Evolutionary conservation across 2,888 invertebrate species (phyloP).

Genomic region (Rhogogaster chlorosoma): DNA sequence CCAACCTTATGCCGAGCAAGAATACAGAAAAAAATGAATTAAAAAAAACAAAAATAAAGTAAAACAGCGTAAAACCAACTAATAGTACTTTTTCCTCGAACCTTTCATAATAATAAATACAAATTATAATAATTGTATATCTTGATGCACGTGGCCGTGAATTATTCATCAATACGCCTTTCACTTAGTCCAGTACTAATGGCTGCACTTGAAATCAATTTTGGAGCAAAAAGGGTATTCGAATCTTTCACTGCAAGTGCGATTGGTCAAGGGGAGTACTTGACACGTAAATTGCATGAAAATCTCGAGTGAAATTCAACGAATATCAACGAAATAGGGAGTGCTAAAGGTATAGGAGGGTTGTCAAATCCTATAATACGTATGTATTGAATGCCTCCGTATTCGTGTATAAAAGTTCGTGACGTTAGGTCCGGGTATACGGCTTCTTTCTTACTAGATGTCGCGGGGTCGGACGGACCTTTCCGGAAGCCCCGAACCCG

Average conservation of each 20-base stretch:
- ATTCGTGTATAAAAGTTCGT: neutral
- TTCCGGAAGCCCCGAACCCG: constrained; percentile 47
- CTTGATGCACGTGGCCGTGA: neutral
- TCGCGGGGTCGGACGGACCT: neutral
- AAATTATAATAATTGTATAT: neutral
- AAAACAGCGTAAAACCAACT: neutral
- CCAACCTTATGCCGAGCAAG: neutral
- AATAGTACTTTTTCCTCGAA: neutral
- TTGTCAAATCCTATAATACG: constrained; percentile 23
- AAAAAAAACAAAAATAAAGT: neutral
- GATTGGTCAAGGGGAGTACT: neutral
- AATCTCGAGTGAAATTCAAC: neutral
- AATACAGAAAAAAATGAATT: neutral
- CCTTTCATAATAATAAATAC: neutral
- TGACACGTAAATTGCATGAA: too few species aligned
- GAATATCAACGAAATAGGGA: neutral
- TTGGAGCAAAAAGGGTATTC: neutral
- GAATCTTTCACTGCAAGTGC: neutral
- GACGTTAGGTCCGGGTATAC: neutral
- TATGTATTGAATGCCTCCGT: neutral
- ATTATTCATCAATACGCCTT: neutral
- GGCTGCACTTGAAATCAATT: neutral
- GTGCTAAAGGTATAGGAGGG: neutral
- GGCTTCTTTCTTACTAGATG: constrained; percentile 2
- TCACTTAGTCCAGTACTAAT: neutral